Evolutionary conservation across 2,113 vertebrate genomes (phyloP).

Genomic region (Struthidea cinerea): DNA sequence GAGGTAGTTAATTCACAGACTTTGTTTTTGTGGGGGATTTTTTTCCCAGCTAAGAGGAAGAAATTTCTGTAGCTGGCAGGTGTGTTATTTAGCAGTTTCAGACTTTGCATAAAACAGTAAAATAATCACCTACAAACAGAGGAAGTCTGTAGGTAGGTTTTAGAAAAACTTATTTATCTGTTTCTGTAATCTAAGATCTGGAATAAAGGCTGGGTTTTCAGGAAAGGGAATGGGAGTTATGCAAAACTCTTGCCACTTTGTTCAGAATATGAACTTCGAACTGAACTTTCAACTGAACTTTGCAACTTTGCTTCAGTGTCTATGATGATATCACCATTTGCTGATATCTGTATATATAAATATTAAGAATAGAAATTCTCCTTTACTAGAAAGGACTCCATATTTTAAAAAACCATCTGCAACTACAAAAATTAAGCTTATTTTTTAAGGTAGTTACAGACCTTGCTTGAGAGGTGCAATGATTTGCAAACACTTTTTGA

Average conservation of each 20-base stretch:
- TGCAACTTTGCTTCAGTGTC: not conserved
- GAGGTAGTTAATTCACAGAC: not conserved
- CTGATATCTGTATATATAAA: not conserved
- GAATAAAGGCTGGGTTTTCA: not conserved
- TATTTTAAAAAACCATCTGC: not conserved
- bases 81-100: not conserved
- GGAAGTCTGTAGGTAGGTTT: not conserved
- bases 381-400: not conserved
- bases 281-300: not conserved
- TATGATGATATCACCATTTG: not conserved
- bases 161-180: not conserved
- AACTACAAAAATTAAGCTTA: not conserved
- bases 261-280: not conserved
- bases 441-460: not conserved
- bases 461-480: not conserved
- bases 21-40: not conserved
- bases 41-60: not conserved
- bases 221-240: not conserved
- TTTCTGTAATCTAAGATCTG: not conserved
- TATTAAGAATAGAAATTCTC: not conserved
- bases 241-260: not conserved
- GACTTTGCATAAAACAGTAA: not conserved
- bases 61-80: not conserved
- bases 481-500: not conserved
- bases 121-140: not conserved